Conservation (phyloP, 2,888 invertebrate species). For the Parnassius apollo region DNA sequence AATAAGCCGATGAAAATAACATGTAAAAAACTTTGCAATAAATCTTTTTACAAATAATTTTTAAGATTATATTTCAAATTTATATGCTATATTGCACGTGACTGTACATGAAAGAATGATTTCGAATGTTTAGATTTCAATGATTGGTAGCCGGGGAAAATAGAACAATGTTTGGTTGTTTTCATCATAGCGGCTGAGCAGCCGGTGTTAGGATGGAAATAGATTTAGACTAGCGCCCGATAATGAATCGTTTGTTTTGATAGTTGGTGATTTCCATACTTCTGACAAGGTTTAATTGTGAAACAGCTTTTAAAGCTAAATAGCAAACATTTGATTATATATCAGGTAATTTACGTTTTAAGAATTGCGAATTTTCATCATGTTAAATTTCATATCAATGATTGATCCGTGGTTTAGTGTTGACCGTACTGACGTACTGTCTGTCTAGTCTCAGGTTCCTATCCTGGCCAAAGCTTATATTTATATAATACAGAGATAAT, state of each 20-base stretch:
- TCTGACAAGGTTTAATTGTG: neutral
- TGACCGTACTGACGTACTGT: too few species aligned
- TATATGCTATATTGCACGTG: neutral
- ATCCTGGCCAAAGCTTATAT: too few species aligned
- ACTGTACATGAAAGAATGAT: constrained; percentile 3
- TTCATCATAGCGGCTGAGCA: constrained; percentile 2
- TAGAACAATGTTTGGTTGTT: constrained; percentile 14
- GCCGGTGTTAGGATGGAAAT: constrained; percentile 2
- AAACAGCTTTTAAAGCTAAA: neutral
- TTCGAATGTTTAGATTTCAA: constrained; percentile 18
- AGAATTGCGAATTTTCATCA: too few species aligned
- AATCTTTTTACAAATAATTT: too few species aligned
- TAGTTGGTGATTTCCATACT: neutral
- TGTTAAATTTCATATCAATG: too few species aligned
- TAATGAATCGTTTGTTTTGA: neutral
- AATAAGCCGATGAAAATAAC: too few species aligned
- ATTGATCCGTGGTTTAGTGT: too few species aligned
- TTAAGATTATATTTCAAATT: too few species aligned
- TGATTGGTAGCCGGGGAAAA: constrained; percentile 21
- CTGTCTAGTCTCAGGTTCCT: too few species aligned
- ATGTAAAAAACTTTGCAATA: too few species aligned
- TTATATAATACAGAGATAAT: too few species aligned
- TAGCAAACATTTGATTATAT: neutral
- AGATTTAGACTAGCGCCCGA: neutral
- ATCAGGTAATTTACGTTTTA: neutral